phyloP scores from a whole-genome alignment of 2,113 vertebrate genomes.

The Catharus minimus region DNA sequence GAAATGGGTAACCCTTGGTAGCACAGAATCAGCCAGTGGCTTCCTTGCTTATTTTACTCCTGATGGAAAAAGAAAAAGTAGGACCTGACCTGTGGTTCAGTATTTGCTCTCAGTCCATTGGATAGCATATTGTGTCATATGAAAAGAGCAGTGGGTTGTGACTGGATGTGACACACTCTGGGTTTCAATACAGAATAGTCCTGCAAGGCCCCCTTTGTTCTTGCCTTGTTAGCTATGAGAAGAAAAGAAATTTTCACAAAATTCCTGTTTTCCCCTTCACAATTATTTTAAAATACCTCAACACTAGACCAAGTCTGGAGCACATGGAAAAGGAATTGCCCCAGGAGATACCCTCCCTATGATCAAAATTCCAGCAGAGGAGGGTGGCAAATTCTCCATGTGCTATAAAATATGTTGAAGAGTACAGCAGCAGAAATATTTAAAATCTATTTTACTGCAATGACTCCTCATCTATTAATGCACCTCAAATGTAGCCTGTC shows the following conservation, averaged over 20 bases:
- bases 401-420: background rate
- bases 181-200: background rate
- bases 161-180: background rate
- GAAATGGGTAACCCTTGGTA: background rate
- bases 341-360: background rate
- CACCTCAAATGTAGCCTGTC: background rate
- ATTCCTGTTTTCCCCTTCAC: background rate
- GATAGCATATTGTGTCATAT: background rate
- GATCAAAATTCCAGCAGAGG: background rate
- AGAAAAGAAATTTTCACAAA: background rate
- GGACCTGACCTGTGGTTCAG: background rate
- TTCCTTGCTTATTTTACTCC: background rate
- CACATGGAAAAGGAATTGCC: background rate
- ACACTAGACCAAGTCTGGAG: background rate
- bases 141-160: background rate
- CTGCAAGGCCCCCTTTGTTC: background rate
- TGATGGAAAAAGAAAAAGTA: background rate
- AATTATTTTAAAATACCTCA: background rate
- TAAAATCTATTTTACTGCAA: background rate
- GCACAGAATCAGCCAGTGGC: background rate
- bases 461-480: conserved; percentile 7
- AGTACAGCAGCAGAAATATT: background rate
- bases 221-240: background rate
- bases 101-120: background rate
- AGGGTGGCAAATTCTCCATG: background rate